Percentiles rank a stretch among this genome's conserved stretches.
Evolutionary conservation across 2,113 vertebrate species (phyloP).

Genomic region (Neodon shergylaensis): DNA sequence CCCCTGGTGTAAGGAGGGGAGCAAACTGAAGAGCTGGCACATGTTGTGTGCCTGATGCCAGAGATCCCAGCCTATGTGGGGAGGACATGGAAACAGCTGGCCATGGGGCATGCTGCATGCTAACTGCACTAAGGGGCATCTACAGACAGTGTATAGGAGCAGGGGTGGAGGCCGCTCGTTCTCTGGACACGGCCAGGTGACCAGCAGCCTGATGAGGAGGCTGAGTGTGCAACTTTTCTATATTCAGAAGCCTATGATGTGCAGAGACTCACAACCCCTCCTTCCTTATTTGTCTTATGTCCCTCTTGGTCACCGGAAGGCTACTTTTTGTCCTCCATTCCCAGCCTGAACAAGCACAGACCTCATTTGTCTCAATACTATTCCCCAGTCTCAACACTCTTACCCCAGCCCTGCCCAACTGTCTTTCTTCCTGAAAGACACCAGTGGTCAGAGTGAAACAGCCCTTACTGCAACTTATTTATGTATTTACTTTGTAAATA

Average conservation of each 20-base stretch:
- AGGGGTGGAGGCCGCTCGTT: too few relatives aligned
- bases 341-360: not conserved
- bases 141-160: not conserved
- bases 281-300: not conserved
- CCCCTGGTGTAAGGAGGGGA: not conserved
- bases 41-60: not conserved
- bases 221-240: not conserved
- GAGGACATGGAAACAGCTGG: not conserved
- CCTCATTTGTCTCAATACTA: not conserved
- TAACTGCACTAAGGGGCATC: rapidly evolving
- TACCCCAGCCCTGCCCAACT: not conserved
- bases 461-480: not conserved
- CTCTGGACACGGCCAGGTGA: not conserved
- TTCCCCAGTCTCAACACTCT: not conserved
- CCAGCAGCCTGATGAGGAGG: not conserved
- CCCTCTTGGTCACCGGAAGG: not conserved
- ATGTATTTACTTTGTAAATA: not conserved
- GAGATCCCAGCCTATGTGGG: not conserved
- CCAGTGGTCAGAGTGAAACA: not conserved
- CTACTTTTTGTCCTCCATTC: too few relatives aligned
- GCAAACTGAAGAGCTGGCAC: not conserved
- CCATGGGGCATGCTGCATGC: rapidly evolving
- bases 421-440: not conserved
- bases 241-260: not conserved
- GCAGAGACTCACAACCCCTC: not conserved